Base-by-base conservation (phyloP, 2,113 vertebrate species). In the Siphamia tubifer region DNA sequence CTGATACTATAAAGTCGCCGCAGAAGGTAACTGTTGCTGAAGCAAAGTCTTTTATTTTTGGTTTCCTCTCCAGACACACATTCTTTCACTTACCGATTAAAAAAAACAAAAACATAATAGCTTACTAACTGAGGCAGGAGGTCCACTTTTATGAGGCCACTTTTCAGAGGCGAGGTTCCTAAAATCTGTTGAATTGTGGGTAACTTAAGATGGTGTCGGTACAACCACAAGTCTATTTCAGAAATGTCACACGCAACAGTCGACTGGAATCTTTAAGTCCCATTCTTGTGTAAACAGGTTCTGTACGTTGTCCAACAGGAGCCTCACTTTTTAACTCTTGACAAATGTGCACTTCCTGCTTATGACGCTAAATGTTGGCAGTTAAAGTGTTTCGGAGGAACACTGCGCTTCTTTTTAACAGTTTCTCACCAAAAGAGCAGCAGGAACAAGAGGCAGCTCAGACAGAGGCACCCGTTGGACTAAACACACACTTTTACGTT, bases 141-240 rank as follows among this genome's bases (percentile, higher is more conserved):
- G 64, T 76, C 61, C 13, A 0, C 40, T 57, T 39, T 45, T 8
- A 44, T 43, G 49, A 78, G 69, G 82, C 25, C 63, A 76, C 53
- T 48, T 65, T 68, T 55, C 2, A 13, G 20, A 64, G 57, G 57
- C 16, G 21, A 40, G 47, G 53, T 65, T 47, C 23, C 44, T 13
- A 0, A 49, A 65, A 28, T 64, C 42, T 24, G 17, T 40, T n/a
- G 35, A 36, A 45, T 27, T 48, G 31, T 0, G 13, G 19, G 28
- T 7, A 10, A 52, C 28, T 40, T 31, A 12, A 27, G 56, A 16
- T 17, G 12, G 30, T 6, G 30, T 32, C 36, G 35, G 32, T 30
- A 36, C 5, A 42, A 60, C 16, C 73, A 39, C 20, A 20, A 45
- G 23, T 35, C 27, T n/a, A 7, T 45, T 53, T 53, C 21, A 35